A percentile compares a stretch with the other conserved stretches of the same genome.
These are phyloP conservation scores for Germaria angustata DNA, from an alignment of 2,888 invertebrate species.

Conservation along the genomic window DNA sequence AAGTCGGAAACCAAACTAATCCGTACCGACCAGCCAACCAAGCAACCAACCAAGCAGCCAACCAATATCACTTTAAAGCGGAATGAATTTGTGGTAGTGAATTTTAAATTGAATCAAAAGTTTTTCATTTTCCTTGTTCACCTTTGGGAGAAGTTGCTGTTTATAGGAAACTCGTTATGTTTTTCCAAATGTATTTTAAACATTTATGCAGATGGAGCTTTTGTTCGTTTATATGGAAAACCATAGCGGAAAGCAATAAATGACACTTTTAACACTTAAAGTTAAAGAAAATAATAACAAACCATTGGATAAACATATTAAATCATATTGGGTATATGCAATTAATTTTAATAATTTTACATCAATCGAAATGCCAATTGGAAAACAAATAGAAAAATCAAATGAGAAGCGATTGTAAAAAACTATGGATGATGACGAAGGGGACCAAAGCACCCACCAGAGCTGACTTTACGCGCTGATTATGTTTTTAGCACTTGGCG, in stretches of 20 bases:
- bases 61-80: background rate
- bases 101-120: background rate
- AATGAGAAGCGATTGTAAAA: too few relatives aligned
- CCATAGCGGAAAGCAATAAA: conserved; percentile 49
- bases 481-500: too few relatives aligned
- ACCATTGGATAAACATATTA: background rate
- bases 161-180: background rate
- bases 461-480: too few relatives aligned
- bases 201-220: background rate
- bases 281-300: conserved; percentile 15
- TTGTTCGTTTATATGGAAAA: background rate
- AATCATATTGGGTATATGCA: too few relatives aligned
- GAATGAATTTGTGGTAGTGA: background rate
- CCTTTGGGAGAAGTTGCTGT: background rate
- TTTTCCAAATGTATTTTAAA: background rate
- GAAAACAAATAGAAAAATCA: too few relatives aligned
- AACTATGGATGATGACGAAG: too few relatives aligned
- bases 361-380: too few relatives aligned
- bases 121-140: background rate
- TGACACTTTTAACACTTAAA: conserved; percentile 56
- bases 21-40: too few relatives aligned
- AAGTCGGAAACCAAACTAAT: background rate
- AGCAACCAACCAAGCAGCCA: background rate
- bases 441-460: too few relatives aligned
- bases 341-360: too few relatives aligned